Evolutionary conservation across 2,113 vertebrate species (phyloP), one percentile per base, ranked within the genome.

Genomic region (Alouatta palliata): DNA sequence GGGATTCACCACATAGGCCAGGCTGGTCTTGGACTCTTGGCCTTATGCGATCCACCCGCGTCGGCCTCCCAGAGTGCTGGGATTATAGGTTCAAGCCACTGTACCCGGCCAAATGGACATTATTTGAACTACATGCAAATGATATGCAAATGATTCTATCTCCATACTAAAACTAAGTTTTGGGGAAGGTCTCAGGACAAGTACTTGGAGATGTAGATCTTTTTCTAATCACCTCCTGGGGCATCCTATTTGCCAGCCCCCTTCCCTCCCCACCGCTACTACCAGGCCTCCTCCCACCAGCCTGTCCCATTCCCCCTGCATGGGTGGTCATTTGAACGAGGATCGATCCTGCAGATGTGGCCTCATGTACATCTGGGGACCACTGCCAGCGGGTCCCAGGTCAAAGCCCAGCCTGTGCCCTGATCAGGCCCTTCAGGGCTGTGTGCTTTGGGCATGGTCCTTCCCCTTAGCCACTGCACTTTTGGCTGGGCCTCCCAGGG

Each of bases 281-380:
- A 1, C 61, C 45, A 23, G 32, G 37, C 13, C 43, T 23, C 45
- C 2, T 54, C 52, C 88, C 71, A 0, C 1, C 4, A 61, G n/a
- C 40, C 52, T 40, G 56, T n/a, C n/a, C 45, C 6, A 2, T 1
- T 8, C 52, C 61, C 79, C 23, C 30, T 3, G 14, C 1, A 8
- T 23, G 0, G 5, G 13, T 3, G 43, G 17, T 52, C 32, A 23
- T 13, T 32, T 1, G 30, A 43, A 35, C 86, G 16, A 8, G 20
- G 27, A 0, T 0, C 0, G 14, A 10, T 10, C 40, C 35, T 9
- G 35, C 1, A 45, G 49, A 11, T 0, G 0, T 3, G 32, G 21
- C 54, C 11, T 35, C 21, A 20, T 70, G 20, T 3, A 8, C 11
- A 66, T 6, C 2, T 25, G 13, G 17, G 43, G 27, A 30, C 61